Percentiles rank a stretch among this genome's conserved stretches.
phyloP scores from a whole-genome alignment of 2,797 vertebrate genomes.

The Muraenolepis orangiensis region DNA sequence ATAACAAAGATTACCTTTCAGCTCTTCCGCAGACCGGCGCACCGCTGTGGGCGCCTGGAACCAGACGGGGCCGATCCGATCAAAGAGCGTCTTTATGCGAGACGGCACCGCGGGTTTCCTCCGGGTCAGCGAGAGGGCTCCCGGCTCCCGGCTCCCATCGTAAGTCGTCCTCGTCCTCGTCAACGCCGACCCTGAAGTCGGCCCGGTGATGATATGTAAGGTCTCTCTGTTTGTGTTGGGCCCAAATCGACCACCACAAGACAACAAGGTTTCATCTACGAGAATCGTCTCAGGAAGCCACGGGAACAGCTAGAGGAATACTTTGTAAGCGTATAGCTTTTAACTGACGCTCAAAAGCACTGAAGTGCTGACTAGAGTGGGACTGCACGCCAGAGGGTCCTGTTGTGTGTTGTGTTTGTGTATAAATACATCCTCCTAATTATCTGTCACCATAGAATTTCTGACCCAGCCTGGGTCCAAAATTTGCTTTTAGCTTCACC shows the following conservation, averaged over 20 bases:
- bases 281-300: neutral
- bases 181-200: neutral
- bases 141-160: neutral
- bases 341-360: neutral
- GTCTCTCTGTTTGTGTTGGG: neutral
- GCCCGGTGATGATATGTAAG: neutral
- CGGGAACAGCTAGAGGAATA: neutral
- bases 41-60: conserved; percentile 49
- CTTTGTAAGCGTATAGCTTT: neutral
- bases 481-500: neutral
- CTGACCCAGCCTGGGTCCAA: too few species aligned
- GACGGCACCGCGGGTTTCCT: conserved; percentile 27
- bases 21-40: conserved; percentile 62
- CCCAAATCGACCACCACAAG: neutral
- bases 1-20: conserved; percentile 68
- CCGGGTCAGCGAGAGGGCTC: conserved; percentile 25
- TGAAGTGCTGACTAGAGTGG: neutral
- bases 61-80: conserved; percentile 57
- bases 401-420: too few species aligned
- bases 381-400: neutral
- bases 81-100: conserved; percentile 57
- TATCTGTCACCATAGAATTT: neutral
- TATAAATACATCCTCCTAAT: neutral
- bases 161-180: neutral
- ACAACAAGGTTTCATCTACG: neutral